Base-by-base conservation (phyloP, 2,888 invertebrate species). In the Drosophila setosimentum region DNA sequence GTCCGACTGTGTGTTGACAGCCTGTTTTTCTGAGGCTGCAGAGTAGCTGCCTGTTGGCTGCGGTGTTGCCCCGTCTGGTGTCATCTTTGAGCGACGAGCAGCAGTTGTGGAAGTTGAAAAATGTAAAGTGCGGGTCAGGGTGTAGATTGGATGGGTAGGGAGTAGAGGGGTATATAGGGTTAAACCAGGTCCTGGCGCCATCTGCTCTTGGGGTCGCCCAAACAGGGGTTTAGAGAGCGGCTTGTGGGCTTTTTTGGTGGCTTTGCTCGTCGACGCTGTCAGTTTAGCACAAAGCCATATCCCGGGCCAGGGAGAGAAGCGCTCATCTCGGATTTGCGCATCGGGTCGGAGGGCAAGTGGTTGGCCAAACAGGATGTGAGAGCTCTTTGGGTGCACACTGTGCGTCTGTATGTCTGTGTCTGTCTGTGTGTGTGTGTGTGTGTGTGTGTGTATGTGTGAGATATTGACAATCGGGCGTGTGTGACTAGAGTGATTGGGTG, bases 261-360 rank as follows among this genome's bases (percentile, higher is more conserved):
- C 49, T 59, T 73, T 73, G 48, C 24, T 55, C 55, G 74, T 40
- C 59, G 73, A 68, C 68, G 67, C 76, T 82, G 84, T 87, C 85
- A 85, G 85, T 86, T 85, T 81, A 83, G 83, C 81, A 80, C 82
- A 89, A 89, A 84, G 89, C 87, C 78, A 80, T 80, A 75, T 80
- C 70, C 80, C 18, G 33, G 70, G 55, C 24, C 37, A 55, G 55
- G 55, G 78, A 75, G 78, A 68, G 74, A 73, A 77, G 77, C 75
- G 88, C 85, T 85, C 85, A 85, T 86, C 81, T 81, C 76, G 83
- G 85, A 86, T 88, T 88, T 85, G 83, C 77, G 78, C 87, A 75
- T 82, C 77, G 79, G 87, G 84, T 82, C 77, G 84, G 69, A 79
- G 86, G 82, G 73, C 85, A 87, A 86, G 87, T 89, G 82, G 57